Base-by-base conservation (phyloP, 2,113 vertebrate genomes). In the Syngnathoides biaculeatus region DNA sequence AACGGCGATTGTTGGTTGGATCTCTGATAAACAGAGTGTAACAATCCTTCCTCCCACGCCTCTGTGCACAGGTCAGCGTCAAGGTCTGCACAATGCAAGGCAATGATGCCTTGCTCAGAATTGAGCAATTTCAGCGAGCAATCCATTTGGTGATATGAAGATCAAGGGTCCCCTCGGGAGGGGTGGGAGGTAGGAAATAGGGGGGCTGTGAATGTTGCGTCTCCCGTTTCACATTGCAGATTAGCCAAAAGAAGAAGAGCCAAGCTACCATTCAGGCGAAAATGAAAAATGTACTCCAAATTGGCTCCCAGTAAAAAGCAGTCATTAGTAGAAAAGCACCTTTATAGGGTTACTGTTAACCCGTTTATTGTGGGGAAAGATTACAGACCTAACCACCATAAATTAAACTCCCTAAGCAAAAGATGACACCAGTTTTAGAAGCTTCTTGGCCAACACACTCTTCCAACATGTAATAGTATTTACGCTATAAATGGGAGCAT, bases 51-150 rank as follows among this genome's bases (percentile, higher is more conserved):
- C 57, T 71, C 70, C 73, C 67, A 76, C 83, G 86, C 82, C 77
- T 87, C 84, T 72, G 24, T 90, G 86, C 85, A 82, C 87, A 88
- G 89, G 89, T 90, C 87, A 92, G 78, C n/a, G 20, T 48, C 56
- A 68, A 72, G 87, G 87, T 87, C 86, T 79, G 65, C 68, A 80
- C 84, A 80, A 87, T 84, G 63, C 79, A 62, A 56, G 72, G 48
- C 39, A 71, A 79, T 68, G 57, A 74, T 66, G 71, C 72, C 69
- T 74, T 70, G 69, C 63, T 81, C 79, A 42, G 73, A 81, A 88
- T 82, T 61, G 66, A 73, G 80, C 79, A 78, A 84, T 89, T 86
- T 71, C 79, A 75, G 53, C 80, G 79, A 78, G 81, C 87, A 85
- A 89, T 90, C 84, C 87, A 84, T 87, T 84, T 78, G 80, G 70